These are phyloP conservation scores for Microplitis manilae DNA, from an alignment of 2,888 invertebrate species.

Conservation along the genomic window DNA sequence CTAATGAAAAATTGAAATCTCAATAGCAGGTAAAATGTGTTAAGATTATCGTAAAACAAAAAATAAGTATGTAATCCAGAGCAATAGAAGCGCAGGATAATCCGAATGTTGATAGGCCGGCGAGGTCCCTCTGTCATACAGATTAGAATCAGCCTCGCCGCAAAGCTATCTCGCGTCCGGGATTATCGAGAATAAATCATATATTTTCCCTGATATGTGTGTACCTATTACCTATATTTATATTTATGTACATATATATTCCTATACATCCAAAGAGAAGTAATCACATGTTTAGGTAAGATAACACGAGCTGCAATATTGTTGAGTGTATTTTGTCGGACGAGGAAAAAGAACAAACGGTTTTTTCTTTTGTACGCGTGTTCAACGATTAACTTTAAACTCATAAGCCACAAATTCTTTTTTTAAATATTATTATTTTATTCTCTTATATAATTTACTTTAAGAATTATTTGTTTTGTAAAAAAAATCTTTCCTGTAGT, in stretches of 20 bases:
- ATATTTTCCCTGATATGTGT: slow-evolving; percentile 59
- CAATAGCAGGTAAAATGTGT: slow-evolving; percentile 23
- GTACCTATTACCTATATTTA: slow-evolving; percentile 9
- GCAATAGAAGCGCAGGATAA: slow-evolving; percentile 67
- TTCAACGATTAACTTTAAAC: slow-evolving; percentile 4
- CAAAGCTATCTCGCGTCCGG: slow-evolving; percentile 52
- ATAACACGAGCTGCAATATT: slow-evolving; percentile 22
- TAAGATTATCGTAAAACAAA: slow-evolving; percentile 45
- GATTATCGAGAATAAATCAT: slow-evolving; percentile 72
- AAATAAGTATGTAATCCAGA: slow-evolving; percentile 66
- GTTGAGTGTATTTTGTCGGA: slow-evolving; percentile 19
- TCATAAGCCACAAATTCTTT: not conserved
- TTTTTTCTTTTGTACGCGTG: slow-evolving; percentile 46
- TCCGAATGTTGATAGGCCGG: slow-evolving; percentile 58
- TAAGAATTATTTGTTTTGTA: too few relatives aligned
- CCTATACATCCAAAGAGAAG: slow-evolving; percentile 3
- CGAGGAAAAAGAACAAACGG: slow-evolving; percentile 44
- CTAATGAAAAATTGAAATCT: slow-evolving; percentile 14
- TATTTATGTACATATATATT: slow-evolving; percentile 17
- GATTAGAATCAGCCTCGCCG: slow-evolving; percentile 47
- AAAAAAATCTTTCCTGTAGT: too few relatives aligned
- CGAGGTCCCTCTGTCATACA: slow-evolving; percentile 42
- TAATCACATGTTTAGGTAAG: slow-evolving; percentile 14
- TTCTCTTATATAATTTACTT: not conserved
- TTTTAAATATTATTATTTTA: slow-evolving; percentile 10